A percentile compares a stretch with the other conserved stretches of the same genome.
phyloP scores from a whole-genome alignment of 2,888 invertebrate genomes.

The Spisula solida region DNA sequence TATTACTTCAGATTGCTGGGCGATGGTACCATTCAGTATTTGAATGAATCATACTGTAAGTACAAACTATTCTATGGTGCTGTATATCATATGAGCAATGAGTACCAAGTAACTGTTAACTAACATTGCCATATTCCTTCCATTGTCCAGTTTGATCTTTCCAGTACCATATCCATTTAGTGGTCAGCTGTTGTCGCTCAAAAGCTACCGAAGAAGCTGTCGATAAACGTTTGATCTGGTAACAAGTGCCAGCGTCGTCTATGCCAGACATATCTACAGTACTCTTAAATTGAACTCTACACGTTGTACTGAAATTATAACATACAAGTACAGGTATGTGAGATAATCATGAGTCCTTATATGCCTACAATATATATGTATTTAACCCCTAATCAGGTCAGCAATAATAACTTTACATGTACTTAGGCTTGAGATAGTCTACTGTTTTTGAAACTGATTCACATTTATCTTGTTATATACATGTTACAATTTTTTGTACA shows the following conservation, averaged over 20 bases:
- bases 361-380: too few relatives aligned
- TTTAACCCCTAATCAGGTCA: too few relatives aligned
- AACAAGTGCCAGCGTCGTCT: neutral
- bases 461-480: too few relatives aligned
- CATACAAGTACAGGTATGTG: too few relatives aligned
- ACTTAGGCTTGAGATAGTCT: too few relatives aligned
- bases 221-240: conserved; percentile 66
- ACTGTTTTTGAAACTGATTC: too few relatives aligned
- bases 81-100: neutral
- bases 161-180: conserved; percentile 77
- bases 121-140: conserved; percentile 73
- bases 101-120: neutral
- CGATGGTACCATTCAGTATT: too few relatives aligned
- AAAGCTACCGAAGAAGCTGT: conserved; percentile 71
- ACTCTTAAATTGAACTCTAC: conserved; percentile 62
- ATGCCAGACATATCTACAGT: conserved; percentile 57
- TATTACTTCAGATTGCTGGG: too few relatives aligned
- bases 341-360: neutral
- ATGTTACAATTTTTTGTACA: too few relatives aligned
- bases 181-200: conserved; percentile 70
- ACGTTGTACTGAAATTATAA: conserved; percentile 9
- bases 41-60: too few relatives aligned
- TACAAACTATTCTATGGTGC: too few relatives aligned
- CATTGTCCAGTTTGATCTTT: conserved; percentile 66
- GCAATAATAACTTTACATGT: too few relatives aligned